These are phyloP conservation scores for Spialia ferax DNA, from an alignment of 2,888 invertebrate species.

Conservation along the genomic window DNA sequence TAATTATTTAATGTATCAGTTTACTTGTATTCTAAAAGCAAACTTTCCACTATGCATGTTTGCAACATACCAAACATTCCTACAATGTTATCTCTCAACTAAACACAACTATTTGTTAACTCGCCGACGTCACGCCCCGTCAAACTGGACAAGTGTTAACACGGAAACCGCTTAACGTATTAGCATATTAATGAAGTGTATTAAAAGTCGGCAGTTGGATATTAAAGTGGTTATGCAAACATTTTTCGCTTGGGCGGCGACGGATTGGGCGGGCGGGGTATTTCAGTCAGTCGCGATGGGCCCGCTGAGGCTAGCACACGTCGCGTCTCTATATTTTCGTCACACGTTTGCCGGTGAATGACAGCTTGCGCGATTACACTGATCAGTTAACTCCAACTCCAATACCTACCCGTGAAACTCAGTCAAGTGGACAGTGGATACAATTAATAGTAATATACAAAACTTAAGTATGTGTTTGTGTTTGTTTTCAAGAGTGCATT, in stretches of 20 bases:
- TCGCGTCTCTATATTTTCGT: constrained; percentile 47
- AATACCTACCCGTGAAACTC: background rate
- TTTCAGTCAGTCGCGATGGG: constrained; percentile 69
- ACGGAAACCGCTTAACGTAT: constrained; percentile 40
- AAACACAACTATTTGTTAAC: constrained; percentile 7
- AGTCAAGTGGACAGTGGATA: constrained; percentile 6
- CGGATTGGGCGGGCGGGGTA: constrained; percentile 68
- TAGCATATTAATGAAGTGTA: constrained; percentile 60
- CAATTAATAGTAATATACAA: background rate
- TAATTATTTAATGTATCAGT: too few species aligned
- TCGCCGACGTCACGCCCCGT: constrained; percentile 4
- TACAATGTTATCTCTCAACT: constrained; percentile 22
- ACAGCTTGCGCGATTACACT: background rate
- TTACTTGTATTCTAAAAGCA: background rate
- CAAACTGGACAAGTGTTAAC: constrained; percentile 7
- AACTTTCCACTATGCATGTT: background rate
- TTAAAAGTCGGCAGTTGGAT: constrained; percentile 54
- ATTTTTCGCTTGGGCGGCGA: constrained; percentile 74
- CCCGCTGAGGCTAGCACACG: constrained; percentile 59
- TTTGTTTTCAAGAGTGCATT: constrained; percentile 22
- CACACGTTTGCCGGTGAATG: constrained; percentile 35
- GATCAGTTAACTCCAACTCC: background rate
- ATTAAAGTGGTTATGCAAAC: constrained; percentile 59
- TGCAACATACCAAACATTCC: background rate
- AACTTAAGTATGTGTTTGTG: constrained; percentile 23